Percentiles rank a stretch among this genome's conserved stretches.
These are phyloP conservation scores for Rhorus exstirpatorius DNA, from an alignment of 2,888 invertebrate genomes.

Conservation along the genomic window DNA sequence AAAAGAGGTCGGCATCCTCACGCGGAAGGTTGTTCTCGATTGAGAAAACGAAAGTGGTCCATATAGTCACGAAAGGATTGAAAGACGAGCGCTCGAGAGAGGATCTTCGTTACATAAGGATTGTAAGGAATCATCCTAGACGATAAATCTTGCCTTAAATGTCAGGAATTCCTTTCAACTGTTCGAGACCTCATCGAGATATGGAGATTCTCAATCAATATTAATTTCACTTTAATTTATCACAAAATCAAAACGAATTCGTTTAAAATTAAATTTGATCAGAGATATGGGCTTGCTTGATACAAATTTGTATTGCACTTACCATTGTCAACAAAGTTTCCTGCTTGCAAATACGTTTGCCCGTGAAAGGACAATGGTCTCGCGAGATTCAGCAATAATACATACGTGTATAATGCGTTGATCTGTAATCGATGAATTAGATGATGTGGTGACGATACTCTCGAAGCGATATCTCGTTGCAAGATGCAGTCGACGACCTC, in stretches of 20 bases:
- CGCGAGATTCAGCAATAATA: not conserved
- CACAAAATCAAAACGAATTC: too few relatives aligned
- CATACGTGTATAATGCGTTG: not conserved
- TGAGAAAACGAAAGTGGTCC: slow-evolving; percentile 66
- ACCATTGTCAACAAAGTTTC: slow-evolving; percentile 14
- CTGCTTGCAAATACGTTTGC: not conserved
- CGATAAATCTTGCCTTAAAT: too few relatives aligned
- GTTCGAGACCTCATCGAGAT: too few relatives aligned
- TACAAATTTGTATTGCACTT: not conserved
- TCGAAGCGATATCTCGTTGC: slow-evolving; percentile 32
- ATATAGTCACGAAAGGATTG: slow-evolving; percentile 30
- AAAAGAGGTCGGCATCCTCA: slow-evolving; percentile 59
- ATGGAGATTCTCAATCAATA: too few relatives aligned
- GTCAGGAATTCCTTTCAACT: not conserved
- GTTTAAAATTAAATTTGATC: not conserved
- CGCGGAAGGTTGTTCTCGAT: slow-evolving; percentile 47
- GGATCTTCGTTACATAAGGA: slow-evolving; percentile 10
- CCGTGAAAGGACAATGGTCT: slow-evolving; percentile 9
- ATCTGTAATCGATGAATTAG: slow-evolving; percentile 36
- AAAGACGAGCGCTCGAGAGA: slow-evolving; percentile 5
- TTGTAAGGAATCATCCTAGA: too few relatives aligned
- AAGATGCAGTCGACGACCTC: slow-evolving; percentile 54
- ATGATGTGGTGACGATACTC: slow-evolving; percentile 20
- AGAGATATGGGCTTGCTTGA: not conserved
- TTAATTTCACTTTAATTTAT: too few relatives aligned